Conservation (phyloP, 2,113 vertebrate genomes). For the Salvelinus alpinus region DNA sequence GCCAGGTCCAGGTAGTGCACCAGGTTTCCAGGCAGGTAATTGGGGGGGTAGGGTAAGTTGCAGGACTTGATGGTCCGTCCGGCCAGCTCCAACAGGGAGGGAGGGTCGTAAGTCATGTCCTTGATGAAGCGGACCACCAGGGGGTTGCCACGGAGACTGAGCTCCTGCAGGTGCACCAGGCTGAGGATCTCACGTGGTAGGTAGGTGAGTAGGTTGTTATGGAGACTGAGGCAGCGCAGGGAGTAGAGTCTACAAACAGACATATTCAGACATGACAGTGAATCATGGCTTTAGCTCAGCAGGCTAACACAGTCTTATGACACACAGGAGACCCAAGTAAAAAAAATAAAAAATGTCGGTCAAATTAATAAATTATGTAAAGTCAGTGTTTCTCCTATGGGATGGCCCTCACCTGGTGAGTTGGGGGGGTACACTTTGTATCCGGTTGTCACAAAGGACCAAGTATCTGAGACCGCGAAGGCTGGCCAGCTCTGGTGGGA, state of each 20-base stretch:
- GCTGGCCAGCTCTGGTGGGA: conserved; percentile 93
- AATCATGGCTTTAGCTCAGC: no score
- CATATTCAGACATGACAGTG: no score
- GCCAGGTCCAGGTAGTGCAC: conserved; percentile 87
- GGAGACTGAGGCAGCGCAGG: conserved; percentile 93
- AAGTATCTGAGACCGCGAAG: conserved; percentile 89
- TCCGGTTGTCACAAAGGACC: conserved; percentile 96
- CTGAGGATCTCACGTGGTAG: conserved; percentile 92
- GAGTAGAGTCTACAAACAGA: conserved; percentile 82
- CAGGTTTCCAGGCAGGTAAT: conserved; percentile 84
- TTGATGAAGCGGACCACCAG: conserved; percentile 85
- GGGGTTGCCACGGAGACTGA: conserved; percentile 95
- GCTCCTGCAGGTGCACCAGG: conserved; percentile 90
- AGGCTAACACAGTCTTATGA: no score
- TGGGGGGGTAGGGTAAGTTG: conserved; percentile 76
- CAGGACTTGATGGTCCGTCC: conserved; percentile 74
- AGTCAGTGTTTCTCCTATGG: no score
- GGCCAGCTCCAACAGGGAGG: conserved; percentile 76
- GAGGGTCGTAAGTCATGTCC: conserved; percentile 79
- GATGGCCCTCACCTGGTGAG: conserved; percentile 82
- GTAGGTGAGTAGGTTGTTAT: conserved; percentile 96
- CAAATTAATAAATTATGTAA: no score
- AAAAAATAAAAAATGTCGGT: no score
- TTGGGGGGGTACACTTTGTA: conserved; percentile 95
- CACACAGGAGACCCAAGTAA: no score